Conservation (phyloP, 1,140 invertebrate genomes). For the Geopemphigus sp. region DNA sequence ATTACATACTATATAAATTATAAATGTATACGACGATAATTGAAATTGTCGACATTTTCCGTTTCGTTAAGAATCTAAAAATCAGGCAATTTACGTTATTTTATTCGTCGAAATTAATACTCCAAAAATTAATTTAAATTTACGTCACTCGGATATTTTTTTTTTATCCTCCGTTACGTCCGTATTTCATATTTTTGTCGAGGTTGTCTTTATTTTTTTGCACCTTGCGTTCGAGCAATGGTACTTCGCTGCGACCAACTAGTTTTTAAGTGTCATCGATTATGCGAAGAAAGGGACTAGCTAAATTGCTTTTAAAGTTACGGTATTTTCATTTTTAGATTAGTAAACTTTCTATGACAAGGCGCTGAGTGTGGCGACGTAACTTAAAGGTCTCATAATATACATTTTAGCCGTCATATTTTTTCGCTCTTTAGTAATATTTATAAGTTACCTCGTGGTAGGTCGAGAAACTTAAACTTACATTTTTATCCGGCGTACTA, state of each 20-base stretch:
- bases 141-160: no score
- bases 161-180: no score
- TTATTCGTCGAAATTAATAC: no score
- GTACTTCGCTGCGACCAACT: constrained; percentile 12
- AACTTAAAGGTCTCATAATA: constrained; percentile 29
- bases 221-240: not conserved
- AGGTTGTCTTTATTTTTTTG: no score
- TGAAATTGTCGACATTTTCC: no score
- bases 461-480: not conserved
- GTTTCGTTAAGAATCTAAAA: no score
- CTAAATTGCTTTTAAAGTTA: constrained; percentile 33
- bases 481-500: not conserved
- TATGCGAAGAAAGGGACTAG: not conserved
- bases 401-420: constrained; percentile 21
- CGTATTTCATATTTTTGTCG: no score
- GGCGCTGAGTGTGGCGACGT: not conserved
- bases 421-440: constrained; percentile 37
- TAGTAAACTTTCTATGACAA: constrained; percentile 21
- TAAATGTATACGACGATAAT: no score
- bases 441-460: not conserved
- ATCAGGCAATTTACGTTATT: no score
- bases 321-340: constrained; percentile 36
- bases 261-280: constrained; percentile 30
- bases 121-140: no score
- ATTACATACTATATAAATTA: no score